These are phyloP conservation scores for Theristicus caerulescens DNA, from an alignment of 2,113 vertebrate species.

Conservation along the genomic window DNA sequence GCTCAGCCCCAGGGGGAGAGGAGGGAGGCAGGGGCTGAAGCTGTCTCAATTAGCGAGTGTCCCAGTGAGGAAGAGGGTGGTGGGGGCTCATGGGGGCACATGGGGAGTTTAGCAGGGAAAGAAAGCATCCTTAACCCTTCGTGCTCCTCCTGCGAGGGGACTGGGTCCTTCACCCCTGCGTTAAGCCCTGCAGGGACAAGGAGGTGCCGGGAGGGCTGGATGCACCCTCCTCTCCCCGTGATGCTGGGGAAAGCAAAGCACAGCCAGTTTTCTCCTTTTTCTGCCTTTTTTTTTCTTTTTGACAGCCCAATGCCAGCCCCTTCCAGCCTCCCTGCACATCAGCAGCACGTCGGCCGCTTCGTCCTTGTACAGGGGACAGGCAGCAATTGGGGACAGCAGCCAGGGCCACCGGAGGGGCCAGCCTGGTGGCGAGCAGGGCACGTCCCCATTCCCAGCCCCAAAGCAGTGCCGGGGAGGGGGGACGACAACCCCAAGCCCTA, in stretches of 20 bases:
- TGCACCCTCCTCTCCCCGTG: neutral
- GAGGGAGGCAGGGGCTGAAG: slow-evolving; percentile 78
- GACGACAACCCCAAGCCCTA: fast-evolving
- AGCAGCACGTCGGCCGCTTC: neutral
- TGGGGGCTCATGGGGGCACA: neutral
- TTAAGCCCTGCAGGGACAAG: neutral
- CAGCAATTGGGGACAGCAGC: neutral
- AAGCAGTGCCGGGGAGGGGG: fast-evolving
- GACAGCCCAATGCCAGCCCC: neutral
- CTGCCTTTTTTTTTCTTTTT: neutral
- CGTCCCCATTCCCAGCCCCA: neutral
- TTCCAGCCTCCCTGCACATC: neutral
- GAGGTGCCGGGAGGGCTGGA: neutral
- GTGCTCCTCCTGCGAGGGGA: fast-evolving
- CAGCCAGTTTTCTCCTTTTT: neutral
- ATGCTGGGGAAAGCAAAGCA: neutral
- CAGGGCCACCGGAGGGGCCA: neutral
- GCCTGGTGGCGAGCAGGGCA: fast-evolving
- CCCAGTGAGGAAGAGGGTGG: neutral
- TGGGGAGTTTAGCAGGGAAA: neutral
- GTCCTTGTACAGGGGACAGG: fast-evolving
- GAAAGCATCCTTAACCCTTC: slow-evolving; percentile 4
- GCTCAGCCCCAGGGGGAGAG: slow-evolving; percentile 64
- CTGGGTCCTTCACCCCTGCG: fast-evolving
- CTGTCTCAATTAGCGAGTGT: slow-evolving; percentile 82